Percentiles rank a stretch among this genome's conserved stretches.
phyloP scores from a whole-genome alignment of 2,113 vertebrate species.

The Uria aalge region DNA sequence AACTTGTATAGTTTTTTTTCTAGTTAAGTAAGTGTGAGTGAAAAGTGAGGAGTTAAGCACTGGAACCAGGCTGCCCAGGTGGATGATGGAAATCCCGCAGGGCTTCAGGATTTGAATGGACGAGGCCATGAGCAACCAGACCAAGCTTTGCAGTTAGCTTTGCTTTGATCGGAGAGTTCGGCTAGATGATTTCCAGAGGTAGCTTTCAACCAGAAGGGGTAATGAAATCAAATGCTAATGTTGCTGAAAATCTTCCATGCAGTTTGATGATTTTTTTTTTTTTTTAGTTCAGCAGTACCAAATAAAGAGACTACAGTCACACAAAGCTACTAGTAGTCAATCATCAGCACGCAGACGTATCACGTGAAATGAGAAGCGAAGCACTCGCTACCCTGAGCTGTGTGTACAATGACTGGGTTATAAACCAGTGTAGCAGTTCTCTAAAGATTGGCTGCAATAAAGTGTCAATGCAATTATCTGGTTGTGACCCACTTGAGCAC shows the following conservation, averaged over 20 bases:
- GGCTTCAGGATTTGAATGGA: neutral
- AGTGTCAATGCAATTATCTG: neutral
- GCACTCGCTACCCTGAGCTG: fast-evolving
- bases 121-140: neutral
- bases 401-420: neutral
- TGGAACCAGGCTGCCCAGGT: neutral
- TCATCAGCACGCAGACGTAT: fast-evolving
- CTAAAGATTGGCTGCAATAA: neutral
- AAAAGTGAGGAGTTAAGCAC: neutral
- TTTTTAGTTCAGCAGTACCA: neutral
- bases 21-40: neutral
- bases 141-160: neutral
- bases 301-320: neutral
- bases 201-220: neutral
- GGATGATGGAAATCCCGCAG: neutral
- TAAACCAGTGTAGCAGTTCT: neutral
- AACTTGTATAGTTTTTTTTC: neutral
- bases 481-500: neutral
- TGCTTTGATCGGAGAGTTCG: neutral
- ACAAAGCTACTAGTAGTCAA: neutral
- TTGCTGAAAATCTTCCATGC: neutral
- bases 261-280: neutral
- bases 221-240: neutral
- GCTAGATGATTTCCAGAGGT: neutral
- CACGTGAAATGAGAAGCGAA: fast-evolving